Evolutionary conservation across 1,140 invertebrate genomes (phyloP), one percentile per base, ranked within the genome.

Genomic region (Drosophila elegans): DNA sequence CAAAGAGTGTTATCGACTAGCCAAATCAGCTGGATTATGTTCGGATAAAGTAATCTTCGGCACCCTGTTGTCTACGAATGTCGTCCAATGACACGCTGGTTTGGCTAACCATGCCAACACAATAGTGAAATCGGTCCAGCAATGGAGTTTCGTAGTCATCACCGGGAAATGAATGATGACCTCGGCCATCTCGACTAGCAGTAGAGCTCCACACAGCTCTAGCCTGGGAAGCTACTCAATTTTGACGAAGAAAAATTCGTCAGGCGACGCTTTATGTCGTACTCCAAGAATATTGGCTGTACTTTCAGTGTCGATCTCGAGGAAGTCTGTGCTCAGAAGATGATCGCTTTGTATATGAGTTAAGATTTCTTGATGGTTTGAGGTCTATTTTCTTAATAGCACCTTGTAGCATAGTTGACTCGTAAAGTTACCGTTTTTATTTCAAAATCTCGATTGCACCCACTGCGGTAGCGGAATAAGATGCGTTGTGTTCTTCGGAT

Each of bases 1-100:
- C 49, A 53, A 4, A 62, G 39, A 16, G 21, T 0, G 11, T 44
- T 62, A 7, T 36, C 48, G 34, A 29, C 48, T 52, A 13, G 48
- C 39, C 11, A 61, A 25, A n/a, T 45, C 60, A n/a, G 48, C 60
- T 3, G 60, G 27, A n/a, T 49, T 36, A 34, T 34, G 13, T 29
- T 41, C 53, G n/a, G 53, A 56, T 5, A 25, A n/a, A 10, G 21
- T 39, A 7, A 54, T 39, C 13, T 45, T 45, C 1, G 39, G 44
- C 2, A 32, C 13, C 4, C 27, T 10, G 4, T 45, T 45, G 7
- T 13, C 27, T 6, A 46, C 29, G 9, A 64, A 64, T 2, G 16
- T 56, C 3, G 52, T 56, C 32, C 52, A 64, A 1, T 27, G 36
- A 1, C 27, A 54, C 4, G 25, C 13, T 10, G 27, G 51, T 21